phyloP scores from a whole-genome alignment of 2,113 vertebrate species.

The Columbina picui region DNA sequence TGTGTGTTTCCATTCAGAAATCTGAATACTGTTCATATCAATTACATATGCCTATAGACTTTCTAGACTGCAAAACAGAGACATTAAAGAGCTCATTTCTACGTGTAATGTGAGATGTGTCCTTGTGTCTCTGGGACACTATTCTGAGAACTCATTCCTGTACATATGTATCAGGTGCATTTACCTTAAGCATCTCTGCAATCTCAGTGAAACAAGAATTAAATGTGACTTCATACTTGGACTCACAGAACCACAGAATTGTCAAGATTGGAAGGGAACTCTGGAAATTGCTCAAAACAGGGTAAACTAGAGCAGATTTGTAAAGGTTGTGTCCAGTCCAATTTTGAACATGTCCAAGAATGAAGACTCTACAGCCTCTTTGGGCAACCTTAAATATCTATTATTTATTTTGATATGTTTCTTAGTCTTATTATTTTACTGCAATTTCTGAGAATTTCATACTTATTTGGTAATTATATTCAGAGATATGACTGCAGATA shows the following conservation, averaged over 20 bases:
- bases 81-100: background rate
- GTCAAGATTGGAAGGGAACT: background rate
- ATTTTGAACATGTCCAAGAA: background rate
- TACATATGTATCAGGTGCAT: background rate
- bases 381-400: background rate
- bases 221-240: background rate
- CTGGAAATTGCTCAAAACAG: background rate
- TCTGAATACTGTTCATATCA: background rate
- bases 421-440: background rate
- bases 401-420: background rate
- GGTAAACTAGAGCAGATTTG: background rate
- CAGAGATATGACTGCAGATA: background rate
- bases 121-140: background rate
- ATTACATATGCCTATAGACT: background rate
- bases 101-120: background rate
- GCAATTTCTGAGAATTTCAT: background rate
- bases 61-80: background rate
- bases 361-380: rapidly evolving
- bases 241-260: background rate
- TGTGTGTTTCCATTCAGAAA: background rate
- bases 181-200: background rate
- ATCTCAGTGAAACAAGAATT: background rate
- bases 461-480: background rate
- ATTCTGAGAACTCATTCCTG: background rate
- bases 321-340: background rate